Conservation (phyloP, 2,888 invertebrate species). For the Drosophila austrosaltans region DNA sequence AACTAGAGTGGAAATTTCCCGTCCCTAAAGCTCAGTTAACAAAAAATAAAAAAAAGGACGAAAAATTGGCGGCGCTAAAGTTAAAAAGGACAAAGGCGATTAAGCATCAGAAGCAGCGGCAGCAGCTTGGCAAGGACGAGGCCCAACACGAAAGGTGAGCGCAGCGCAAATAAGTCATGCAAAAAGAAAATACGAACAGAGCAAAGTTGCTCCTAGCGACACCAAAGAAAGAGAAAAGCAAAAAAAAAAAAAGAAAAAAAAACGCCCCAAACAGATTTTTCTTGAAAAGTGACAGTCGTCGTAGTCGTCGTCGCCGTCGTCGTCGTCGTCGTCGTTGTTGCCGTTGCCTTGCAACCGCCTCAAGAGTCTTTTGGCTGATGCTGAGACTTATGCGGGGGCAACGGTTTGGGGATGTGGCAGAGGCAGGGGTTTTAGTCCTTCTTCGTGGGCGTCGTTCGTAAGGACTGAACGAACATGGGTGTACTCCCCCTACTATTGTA, state of each 20-base stretch:
- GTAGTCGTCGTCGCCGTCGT: slow-evolving; percentile 45
- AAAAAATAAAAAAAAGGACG: slow-evolving; percentile 34
- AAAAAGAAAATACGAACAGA: slow-evolving; percentile 45
- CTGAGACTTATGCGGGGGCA: neutral
- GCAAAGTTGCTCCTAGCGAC: slow-evolving; percentile 43
- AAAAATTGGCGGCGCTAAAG: slow-evolving; percentile 76
- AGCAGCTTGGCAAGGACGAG: slow-evolving; percentile 48
- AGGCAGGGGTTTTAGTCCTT: slow-evolving; percentile 19
- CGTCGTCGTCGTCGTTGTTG: slow-evolving; percentile 14
- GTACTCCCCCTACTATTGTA: slow-evolving; percentile 7
- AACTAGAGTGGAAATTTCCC: slow-evolving; percentile 47
- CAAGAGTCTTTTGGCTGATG: slow-evolving; percentile 28
- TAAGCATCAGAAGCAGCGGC: slow-evolving; percentile 47
- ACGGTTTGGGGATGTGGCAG: slow-evolving; percentile 12
- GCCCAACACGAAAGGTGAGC: slow-evolving; percentile 66
- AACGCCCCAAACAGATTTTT: slow-evolving; percentile 73
- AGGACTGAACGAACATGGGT: neutral
- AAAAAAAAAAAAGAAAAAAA: slow-evolving; percentile 31
- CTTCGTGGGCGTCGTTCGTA: slow-evolving; percentile 33
- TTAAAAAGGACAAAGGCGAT: slow-evolving; percentile 77
- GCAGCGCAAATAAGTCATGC: slow-evolving; percentile 72
- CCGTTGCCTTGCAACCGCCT: slow-evolving; percentile 51
- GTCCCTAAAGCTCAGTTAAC: slow-evolving; percentile 34
- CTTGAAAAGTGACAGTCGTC: slow-evolving; percentile 77
- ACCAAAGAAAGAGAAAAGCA: slow-evolving; percentile 10